These are phyloP conservation scores for Hippopotamus amphibius DNA, from an alignment of 2,113 vertebrate genomes.

Conservation along the genomic window DNA sequence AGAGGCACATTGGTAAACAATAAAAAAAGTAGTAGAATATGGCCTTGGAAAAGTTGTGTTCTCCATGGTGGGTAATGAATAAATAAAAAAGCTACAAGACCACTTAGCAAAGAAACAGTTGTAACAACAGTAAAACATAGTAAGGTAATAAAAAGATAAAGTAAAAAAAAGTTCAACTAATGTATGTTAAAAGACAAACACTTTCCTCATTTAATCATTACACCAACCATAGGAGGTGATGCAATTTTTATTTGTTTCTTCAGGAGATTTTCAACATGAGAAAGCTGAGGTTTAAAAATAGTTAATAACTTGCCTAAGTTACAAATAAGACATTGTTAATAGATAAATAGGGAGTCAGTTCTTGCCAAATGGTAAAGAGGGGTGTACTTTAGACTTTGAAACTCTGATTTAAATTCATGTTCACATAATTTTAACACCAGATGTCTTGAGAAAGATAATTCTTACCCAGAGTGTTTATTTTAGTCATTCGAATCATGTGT, in stretches of 20 bases:
- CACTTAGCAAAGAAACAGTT: background rate
- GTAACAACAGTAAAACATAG: background rate
- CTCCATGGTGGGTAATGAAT: background rate
- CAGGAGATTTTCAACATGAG: background rate
- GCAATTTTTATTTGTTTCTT: background rate
- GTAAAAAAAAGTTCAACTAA: background rate
- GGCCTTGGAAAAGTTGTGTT: background rate
- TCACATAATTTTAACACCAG: background rate
- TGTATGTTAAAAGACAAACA: background rate
- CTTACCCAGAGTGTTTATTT: background rate
- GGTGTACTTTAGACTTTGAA: background rate
- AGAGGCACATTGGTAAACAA: background rate
- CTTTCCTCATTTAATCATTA: slow-evolving; percentile 6
- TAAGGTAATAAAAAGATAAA: background rate
- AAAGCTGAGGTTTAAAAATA: background rate
- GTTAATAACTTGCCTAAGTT: background rate
- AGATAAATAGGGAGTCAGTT: background rate
- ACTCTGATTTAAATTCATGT: background rate
- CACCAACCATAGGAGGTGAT: background rate
- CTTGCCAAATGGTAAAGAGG: background rate
- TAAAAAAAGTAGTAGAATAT: background rate
- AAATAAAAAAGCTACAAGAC: background rate
- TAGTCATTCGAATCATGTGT: background rate
- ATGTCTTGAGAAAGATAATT: background rate
- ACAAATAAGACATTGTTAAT: background rate